Evolutionary conservation across 2,113 vertebrate species (phyloP).

Genomic region (Catharus bicknelli): DNA sequence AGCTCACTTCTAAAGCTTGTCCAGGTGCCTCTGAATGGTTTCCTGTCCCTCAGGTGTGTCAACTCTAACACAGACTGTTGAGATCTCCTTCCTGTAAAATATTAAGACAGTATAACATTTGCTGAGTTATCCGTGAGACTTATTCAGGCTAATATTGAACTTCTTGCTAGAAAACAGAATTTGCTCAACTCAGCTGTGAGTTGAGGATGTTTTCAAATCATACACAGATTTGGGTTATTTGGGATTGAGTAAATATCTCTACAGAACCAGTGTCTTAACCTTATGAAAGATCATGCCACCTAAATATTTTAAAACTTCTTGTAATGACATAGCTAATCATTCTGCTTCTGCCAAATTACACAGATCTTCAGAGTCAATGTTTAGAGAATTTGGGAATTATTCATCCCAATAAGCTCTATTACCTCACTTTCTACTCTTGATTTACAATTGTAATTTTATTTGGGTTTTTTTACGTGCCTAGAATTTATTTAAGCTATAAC

Average conservation of each 20-base stretch:
- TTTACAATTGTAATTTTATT: background rate
- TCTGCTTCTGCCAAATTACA: background rate
- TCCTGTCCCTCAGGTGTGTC: background rate
- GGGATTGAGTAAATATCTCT: background rate
- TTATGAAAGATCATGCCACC: background rate
- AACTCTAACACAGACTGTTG: background rate
- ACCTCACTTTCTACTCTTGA: background rate
- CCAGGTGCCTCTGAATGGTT: background rate
- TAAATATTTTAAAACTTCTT: background rate
- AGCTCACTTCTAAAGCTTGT: background rate
- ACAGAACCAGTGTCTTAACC: background rate
- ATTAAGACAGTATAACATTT: background rate
- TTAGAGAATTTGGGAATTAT: background rate
- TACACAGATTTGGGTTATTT: background rate
- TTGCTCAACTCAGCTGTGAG: background rate
- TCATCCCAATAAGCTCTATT: background rate
- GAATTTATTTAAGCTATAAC: background rate
- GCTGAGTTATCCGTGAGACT: background rate
- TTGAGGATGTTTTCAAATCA: background rate
- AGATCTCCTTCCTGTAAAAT: background rate
- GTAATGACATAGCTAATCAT: background rate
- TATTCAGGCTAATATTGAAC: background rate
- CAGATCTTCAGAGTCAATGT: background rate
- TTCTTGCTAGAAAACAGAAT: background rate
- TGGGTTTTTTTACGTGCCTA: background rate